Conservation (phyloP, 2,888 invertebrate species). For the Nipponacmea schrenckii region DNA sequence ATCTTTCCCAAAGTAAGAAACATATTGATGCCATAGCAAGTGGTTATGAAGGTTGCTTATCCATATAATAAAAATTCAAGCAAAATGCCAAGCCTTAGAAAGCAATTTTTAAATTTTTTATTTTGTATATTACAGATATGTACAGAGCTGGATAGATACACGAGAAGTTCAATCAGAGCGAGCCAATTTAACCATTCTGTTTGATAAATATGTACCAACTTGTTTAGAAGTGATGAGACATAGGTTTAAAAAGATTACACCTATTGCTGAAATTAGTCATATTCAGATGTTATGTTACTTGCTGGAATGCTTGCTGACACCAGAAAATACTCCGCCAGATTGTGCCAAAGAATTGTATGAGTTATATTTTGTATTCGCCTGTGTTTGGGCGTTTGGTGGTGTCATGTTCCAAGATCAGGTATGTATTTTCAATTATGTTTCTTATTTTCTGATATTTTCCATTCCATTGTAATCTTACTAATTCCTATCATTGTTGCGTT, state of each 20-base stretch:
- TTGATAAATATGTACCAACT: conserved; percentile 94
- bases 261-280: conserved; percentile 93
- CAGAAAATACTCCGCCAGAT: conserved; percentile 85
- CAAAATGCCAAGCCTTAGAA: too few species aligned
- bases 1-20: too few species aligned
- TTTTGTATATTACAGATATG: conserved; percentile 75
- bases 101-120: too few species aligned
- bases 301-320: conserved; percentile 84
- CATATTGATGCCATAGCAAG: too few species aligned
- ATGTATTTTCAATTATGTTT: conserved; percentile 10
- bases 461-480: too few species aligned
- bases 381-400: conserved; percentile 98
- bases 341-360: conserved; percentile 96
- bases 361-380: conserved; percentile 93
- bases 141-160: conserved; percentile 79
- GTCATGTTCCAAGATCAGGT: conserved; percentile 93
- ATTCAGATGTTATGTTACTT: conserved; percentile 90
- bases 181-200: conserved; percentile 91
- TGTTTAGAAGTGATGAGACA: conserved; percentile 87
- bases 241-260: conserved; percentile 94
- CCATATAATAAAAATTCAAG: too few species aligned
- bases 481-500: too few species aligned
- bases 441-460: too few species aligned
- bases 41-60: too few species aligned
- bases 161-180: conserved; percentile 70